A percentile compares a stretch with the other conserved stretches of the same genome.
phyloP scores from a whole-genome alignment of 2,797 vertebrate genomes.

The Gymnoscopelus braueri region DNA sequence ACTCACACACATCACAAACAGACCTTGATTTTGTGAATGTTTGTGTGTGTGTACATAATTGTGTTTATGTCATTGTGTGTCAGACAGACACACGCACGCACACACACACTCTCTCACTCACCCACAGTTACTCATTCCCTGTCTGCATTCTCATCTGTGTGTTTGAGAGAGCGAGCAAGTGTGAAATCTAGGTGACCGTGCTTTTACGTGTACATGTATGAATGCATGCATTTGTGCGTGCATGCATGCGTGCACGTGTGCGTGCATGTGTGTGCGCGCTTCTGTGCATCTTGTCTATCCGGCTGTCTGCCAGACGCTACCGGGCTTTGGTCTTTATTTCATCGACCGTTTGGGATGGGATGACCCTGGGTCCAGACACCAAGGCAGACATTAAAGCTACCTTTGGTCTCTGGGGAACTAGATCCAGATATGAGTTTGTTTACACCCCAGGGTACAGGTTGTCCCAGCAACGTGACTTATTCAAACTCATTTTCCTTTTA shows the following conservation, averaged over 20 bases:
- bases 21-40: too few relatives aligned
- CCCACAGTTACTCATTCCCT: neutral
- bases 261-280: neutral
- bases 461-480: conserved; percentile 44
- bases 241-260: neutral
- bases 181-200: too few relatives aligned
- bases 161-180: neutral
- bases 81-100: neutral
- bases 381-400: conserved; percentile 62
- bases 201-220: neutral
- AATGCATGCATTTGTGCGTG: conserved; percentile 7
- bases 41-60: too few relatives aligned
- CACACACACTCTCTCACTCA: neutral
- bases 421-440: conserved; percentile 61
- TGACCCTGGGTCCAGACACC: conserved; percentile 45
- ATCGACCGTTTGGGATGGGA: conserved; percentile 34
- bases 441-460: conserved; percentile 45
- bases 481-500: neutral
- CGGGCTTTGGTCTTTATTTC: conserved; percentile 31
- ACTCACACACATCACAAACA: too few relatives aligned
- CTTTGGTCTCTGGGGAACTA: conserved; percentile 65
- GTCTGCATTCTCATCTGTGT: neutral
- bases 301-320: conserved; percentile 10
- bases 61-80: too few relatives aligned
- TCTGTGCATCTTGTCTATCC: neutral